Conservation (phyloP, 2,113 vertebrate genomes). For the Camarhynchus parvulus region DNA sequence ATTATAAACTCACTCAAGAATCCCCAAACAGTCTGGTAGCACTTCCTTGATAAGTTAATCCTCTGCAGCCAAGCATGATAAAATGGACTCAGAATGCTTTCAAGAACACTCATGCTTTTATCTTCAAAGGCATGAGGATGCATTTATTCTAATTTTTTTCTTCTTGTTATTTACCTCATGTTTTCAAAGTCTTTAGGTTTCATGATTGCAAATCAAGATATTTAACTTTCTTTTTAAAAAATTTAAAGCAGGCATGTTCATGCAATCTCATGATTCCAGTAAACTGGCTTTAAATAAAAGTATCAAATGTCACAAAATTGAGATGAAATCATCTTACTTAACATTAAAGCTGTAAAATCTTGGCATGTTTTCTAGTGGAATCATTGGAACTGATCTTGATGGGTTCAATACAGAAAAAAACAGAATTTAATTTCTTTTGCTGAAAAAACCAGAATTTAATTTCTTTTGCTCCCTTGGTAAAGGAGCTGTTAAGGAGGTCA, state of each 20-base stretch:
- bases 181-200: neutral
- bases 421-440: neutral
- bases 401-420: neutral
- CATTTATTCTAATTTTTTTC: neutral
- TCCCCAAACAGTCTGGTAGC: neutral
- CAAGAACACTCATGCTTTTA: neutral
- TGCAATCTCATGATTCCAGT: neutral
- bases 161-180: neutral
- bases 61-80: neutral
- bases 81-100: neutral
- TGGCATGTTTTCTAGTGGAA: neutral
- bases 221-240: neutral
- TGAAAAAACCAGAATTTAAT: neutral
- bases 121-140: neutral
- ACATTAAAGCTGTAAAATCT: neutral
- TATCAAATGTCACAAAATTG: neutral
- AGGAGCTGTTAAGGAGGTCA: neutral
- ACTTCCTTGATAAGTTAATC: neutral
- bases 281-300: neutral
- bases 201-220: neutral
- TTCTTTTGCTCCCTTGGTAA: neutral
- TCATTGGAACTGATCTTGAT: neutral
- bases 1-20: neutral
- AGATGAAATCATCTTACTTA: neutral
- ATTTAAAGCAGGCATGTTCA: neutral